Evolutionary conservation across 2,888 invertebrate genomes (phyloP).

Genomic region (Crioceris asparagi): DNA sequence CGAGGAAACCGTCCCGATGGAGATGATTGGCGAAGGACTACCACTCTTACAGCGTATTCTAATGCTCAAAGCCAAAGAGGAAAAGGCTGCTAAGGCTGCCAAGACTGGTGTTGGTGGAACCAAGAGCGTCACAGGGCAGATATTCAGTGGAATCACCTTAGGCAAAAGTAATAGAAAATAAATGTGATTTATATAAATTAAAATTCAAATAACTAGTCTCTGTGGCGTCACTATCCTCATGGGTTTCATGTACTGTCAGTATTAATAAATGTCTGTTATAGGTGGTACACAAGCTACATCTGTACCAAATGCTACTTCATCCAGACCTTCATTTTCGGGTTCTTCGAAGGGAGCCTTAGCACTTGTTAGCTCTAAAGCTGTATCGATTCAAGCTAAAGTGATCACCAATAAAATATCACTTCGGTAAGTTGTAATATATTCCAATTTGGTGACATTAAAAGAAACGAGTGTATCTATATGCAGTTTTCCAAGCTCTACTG

Average conservation of each 20-base stretch:
- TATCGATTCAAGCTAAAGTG: conserved; percentile 23
- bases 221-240: no score
- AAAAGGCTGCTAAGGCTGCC: conserved; percentile 32
- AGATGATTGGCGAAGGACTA: conserved; percentile 53
- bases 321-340: no score
- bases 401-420: conserved; percentile 32
- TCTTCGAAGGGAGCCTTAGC: conserved; percentile 20
- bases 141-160: conserved; percentile 19
- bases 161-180: conserved; percentile 13
- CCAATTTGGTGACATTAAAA: neutral
- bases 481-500: no score
- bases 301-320: no score
- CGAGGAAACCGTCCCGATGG: conserved; percentile 42
- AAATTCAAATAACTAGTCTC: no score
- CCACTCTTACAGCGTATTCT: conserved; percentile 65
- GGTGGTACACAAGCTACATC: no score
- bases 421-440: conserved; percentile 24
- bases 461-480: conserved; percentile 1
- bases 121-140: conserved; percentile 17
- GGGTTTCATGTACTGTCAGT: neutral
- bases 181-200: no score
- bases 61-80: conserved; percentile 66
- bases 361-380: conserved; percentile 16
- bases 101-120: conserved; percentile 19
- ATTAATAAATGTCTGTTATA: conserved; percentile 2